phyloP scores from a whole-genome alignment of 2,113 vertebrate genomes.

The Neolamprologus hecqui region DNA sequence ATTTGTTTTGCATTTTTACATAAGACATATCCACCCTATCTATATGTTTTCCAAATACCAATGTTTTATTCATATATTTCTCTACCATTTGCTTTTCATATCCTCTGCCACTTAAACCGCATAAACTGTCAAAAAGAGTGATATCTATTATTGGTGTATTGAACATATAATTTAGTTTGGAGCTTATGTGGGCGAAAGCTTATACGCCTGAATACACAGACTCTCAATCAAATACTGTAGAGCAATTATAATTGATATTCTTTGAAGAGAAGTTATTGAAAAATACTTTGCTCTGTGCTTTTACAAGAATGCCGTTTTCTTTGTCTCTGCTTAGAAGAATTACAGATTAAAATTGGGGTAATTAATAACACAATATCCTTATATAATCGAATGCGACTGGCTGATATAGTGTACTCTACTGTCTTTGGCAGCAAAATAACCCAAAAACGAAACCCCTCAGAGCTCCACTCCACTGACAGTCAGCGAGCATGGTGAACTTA shows the following conservation, averaged over 20 bases:
- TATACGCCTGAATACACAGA: conserved; percentile 19
- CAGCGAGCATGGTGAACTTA: not conserved
- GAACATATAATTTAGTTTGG: conserved; percentile 58
- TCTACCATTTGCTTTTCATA: conserved; percentile 60
- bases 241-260: conserved; percentile 43
- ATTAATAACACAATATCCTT: not conserved
- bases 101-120: conserved; percentile 53
- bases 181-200: conserved; percentile 39
- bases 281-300: not conserved
- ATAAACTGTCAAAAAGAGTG: conserved; percentile 62
- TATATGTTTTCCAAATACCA: conserved; percentile 65
- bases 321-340: not conserved
- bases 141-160: conserved; percentile 51
- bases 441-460: not conserved
- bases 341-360: not conserved
- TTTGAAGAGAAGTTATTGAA: conserved; percentile 21
- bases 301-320: not conserved
- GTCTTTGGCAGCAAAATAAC: not conserved
- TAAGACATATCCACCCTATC: conserved; percentile 58
- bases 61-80: conserved; percentile 71
- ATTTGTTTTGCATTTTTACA: conserved; percentile 71
- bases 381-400: not conserved
- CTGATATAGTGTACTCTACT: not conserved
- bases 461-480: conserved; percentile 8
- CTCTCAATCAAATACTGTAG: conserved; percentile 25